Conservation (phyloP, 2,888 invertebrate genomes). For the Lepidochrysops patricia region DNA sequence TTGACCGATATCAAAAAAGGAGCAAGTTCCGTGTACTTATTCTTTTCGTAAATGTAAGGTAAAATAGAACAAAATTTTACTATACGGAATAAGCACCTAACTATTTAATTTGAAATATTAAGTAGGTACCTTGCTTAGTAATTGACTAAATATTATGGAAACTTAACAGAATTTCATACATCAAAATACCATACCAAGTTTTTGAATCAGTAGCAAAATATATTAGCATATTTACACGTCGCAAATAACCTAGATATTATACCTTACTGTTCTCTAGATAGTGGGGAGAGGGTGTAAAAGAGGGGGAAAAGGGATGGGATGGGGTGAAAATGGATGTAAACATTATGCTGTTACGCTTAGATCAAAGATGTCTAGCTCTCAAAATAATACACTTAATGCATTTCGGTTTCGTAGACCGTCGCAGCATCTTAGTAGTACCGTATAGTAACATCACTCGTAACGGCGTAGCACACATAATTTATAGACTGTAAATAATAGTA, state of each 20-base stretch:
- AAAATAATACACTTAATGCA: background rate
- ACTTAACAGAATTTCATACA: background rate
- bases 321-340: slow-evolving; percentile 1
- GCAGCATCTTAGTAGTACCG: no score
- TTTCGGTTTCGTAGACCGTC: background rate
- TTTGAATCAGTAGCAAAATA: background rate
- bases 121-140: no score
- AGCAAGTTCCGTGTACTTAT: no score
- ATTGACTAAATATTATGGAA: no score
- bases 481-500: no score
- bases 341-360: background rate
- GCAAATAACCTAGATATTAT: background rate
- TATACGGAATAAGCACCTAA: no score
- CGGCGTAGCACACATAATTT: no score
- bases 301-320: background rate
- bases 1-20: no score
- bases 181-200: background rate
- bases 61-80: no score
- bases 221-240: background rate
- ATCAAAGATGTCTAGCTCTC: slow-evolving; percentile 1
- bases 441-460: no score
- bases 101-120: no score
- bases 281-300: background rate
- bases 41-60: no score
- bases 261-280: background rate